Evolutionary conservation across 2,113 vertebrate species (phyloP), one percentile per base, ranked within the genome.

Genomic region (Syrmaticus mikado): DNA sequence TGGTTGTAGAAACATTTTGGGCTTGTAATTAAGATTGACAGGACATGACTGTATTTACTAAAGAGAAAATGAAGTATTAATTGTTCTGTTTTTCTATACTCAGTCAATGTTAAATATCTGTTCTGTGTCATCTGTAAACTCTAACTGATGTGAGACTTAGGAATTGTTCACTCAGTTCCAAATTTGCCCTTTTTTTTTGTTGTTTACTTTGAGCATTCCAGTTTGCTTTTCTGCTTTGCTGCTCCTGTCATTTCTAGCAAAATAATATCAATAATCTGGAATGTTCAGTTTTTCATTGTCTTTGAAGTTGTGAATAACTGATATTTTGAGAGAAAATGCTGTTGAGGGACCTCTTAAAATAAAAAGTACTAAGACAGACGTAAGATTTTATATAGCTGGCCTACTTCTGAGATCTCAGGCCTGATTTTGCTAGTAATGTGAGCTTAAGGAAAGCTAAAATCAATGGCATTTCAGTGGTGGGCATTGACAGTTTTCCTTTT

Each of bases 11-110:
- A 87, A 84, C 89, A 81, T 93, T 92, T 53, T 95, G 48, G 83
- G 83, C 94, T 97, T 97, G 87, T 96, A 97, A 97, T 97, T 95
- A 95, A 94, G 95, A 96, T 86, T 97, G 96, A 83, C 92, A 96
- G 91, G 65, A 88, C 91, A 94, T 92, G 81, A 92, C 91, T 95
- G 72, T 81, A 74, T 89, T 93, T 97, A 87, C 50, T 50, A 92
- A 87, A 90, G 80, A 90, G 83, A 87, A 97, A 94, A 97, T 95
- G 34, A 95, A 94, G 58, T 91, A 93, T 93, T 96, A 96, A 94
- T 97, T 96, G 75, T 80, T 95, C 75, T 85, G 3, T 94, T 96
- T 95, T 93, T 95, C 87, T 85, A 74, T 82, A 96, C 52, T 75
- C 75, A 91, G 30, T 83, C 72, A 73, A 96, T 68, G 89, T 94